Conservation (phyloP, 37 sponge, comb jelly and placozoan genomes). For the Spongilla lacustris region DNA sequence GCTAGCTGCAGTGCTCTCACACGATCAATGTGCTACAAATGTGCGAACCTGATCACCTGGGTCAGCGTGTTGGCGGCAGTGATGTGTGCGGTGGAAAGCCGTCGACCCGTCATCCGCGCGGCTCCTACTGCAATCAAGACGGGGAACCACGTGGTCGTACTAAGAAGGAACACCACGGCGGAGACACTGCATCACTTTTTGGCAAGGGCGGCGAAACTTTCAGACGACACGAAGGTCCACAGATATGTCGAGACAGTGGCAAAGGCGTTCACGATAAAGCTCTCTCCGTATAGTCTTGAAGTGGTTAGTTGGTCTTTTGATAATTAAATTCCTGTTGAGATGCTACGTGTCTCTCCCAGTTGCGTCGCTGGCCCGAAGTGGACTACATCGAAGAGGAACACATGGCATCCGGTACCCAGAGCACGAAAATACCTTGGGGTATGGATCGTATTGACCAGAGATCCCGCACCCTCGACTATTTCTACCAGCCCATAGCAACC, state of each 20-base stretch:
- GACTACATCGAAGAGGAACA: slow-evolving; percentile 34
- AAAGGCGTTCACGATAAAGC: slow-evolving; percentile 11
- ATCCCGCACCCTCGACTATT: slow-evolving; percentile 4
- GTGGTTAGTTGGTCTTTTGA: not conserved
- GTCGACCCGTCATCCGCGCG: slow-evolving; percentile 47
- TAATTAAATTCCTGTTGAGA: not conserved
- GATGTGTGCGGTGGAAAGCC: not conserved
- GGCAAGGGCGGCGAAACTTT: not conserved
- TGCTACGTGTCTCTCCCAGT: not conserved
- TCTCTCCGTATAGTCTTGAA: slow-evolving; percentile 1
- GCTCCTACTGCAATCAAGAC: slow-evolving; percentile 29
- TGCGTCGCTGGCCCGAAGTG: slow-evolving; percentile 28
- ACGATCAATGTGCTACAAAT: too few species aligned
- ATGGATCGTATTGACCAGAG: slow-evolving; percentile 62
- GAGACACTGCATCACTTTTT: not conserved
- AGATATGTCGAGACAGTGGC: slow-evolving; percentile 11
- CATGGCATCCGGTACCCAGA: slow-evolving; percentile 12
- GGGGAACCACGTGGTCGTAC: slow-evolving; percentile 19
- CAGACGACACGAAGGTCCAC: slow-evolving; percentile 8
- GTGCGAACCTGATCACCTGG: too few species aligned
- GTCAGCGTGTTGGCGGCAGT: not conserved
- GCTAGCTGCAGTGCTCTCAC: too few species aligned
- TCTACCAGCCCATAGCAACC: slow-evolving; percentile 31
- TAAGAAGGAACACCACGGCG: not conserved
- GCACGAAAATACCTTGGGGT: slow-evolving; percentile 22